Percentiles rank a stretch among this genome's conserved stretches.
Evolutionary conservation across 2,797 vertebrate genomes (phyloP).

Genomic region (Sitta carolinensis): DNA sequence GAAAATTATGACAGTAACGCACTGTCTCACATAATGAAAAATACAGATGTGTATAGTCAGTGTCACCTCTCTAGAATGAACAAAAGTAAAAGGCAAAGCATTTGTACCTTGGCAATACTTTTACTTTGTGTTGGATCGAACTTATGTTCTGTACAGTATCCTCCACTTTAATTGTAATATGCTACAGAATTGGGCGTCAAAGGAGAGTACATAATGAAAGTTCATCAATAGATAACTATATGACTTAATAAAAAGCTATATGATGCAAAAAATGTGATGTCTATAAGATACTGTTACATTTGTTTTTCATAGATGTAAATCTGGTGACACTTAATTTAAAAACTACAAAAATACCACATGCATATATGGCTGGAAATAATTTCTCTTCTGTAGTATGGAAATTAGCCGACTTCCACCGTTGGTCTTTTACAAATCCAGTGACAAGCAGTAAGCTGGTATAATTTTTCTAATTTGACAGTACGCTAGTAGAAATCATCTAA

Average conservation of each 20-base stretch:
- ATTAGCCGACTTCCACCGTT: not conserved
- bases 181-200: rapidly evolving
- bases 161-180: not conserved
- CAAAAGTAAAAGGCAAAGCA: not conserved
- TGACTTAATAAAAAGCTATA: not conserved
- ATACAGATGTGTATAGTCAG: not conserved
- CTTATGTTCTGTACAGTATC: not conserved
- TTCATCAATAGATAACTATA: not conserved
- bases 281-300: too few relatives aligned
- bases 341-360: not conserved
- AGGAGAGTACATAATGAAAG: not conserved
- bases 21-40: not conserved
- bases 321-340: not conserved
- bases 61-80: not conserved
- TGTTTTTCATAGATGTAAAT: not conserved
- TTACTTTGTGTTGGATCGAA: not conserved
- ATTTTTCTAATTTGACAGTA: not conserved
- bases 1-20: not conserved
- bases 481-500: not conserved
- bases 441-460: not conserved
- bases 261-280: too few relatives aligned
- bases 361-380: not conserved
- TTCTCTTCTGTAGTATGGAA: not conserved
- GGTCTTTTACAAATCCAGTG: not conserved
- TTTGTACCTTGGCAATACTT: not conserved